Percentiles rank a stretch among this genome's conserved stretches.
These are phyloP conservation scores for Dusona sp. DNA, from an alignment of 2,888 invertebrate genomes.

Conservation along the genomic window DNA sequence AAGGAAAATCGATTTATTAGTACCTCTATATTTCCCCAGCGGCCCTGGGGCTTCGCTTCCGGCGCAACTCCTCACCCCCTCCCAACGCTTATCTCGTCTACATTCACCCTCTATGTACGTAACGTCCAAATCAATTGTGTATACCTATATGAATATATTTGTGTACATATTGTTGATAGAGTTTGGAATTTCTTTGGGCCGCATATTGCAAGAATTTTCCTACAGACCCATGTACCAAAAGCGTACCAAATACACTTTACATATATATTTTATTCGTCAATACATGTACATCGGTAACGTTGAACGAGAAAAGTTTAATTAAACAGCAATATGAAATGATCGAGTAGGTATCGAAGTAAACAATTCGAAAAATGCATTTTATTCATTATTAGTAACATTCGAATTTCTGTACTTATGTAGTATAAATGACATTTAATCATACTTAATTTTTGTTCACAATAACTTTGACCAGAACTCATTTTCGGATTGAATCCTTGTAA, in stretches of 20 bases:
- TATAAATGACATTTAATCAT: not conserved
- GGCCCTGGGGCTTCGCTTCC: constrained; percentile 59
- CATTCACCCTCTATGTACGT: constrained; percentile 32
- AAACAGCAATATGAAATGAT: not conserved
- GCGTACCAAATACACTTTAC: not conserved
- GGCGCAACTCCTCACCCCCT: constrained; percentile 32
- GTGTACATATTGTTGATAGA: constrained; percentile 15
- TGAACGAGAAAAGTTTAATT: not conserved
- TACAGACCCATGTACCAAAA: no score
- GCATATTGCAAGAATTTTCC: constrained; percentile 47
- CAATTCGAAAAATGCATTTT: not conserved
- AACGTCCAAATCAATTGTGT: constrained; percentile 13
- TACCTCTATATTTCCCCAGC: constrained; percentile 64
- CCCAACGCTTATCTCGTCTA: constrained; percentile 19
- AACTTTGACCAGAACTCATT: not conserved
- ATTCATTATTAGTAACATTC: not conserved
- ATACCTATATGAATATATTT: constrained; percentile 7
- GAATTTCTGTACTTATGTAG: no score
- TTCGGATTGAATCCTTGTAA: not conserved
- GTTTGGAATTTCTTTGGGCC: constrained; percentile 49
- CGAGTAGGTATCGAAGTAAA: not conserved
- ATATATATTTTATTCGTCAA: not conserved
- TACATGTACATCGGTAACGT: not conserved
- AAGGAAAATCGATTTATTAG: constrained; percentile 69
- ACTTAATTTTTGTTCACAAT: not conserved